These are phyloP conservation scores for Daubentonia madagascariensis DNA, from an alignment of 2,113 vertebrate species.

Conservation along the genomic window DNA sequence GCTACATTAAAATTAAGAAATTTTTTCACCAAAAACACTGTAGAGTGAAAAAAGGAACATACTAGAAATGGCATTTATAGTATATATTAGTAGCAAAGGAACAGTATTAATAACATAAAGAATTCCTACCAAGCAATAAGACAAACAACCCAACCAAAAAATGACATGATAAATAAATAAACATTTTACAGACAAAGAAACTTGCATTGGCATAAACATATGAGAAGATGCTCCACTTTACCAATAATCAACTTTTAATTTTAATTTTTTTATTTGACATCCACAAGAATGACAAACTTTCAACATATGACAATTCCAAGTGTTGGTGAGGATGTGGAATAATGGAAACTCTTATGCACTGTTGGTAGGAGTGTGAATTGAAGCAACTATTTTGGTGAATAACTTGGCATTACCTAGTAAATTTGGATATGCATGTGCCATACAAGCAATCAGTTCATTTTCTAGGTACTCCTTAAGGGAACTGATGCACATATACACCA, in stretches of 20 bases:
- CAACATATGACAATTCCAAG: background rate
- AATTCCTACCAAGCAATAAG: background rate
- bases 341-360: background rate
- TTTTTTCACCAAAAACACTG: background rate
- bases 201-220: background rate
- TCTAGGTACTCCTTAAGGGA: background rate
- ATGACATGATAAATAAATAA: background rate
- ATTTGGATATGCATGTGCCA: background rate
- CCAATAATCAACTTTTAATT: background rate
- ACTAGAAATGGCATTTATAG: background rate
- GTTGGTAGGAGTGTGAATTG: background rate
- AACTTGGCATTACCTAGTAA: background rate
- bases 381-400: background rate
- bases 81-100: background rate
- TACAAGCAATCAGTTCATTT: background rate
- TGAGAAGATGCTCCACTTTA: background rate
- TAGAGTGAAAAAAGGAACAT: background rate
- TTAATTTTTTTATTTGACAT: background rate
- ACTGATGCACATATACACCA: background rate
- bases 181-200: background rate
- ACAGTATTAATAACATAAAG: background rate
- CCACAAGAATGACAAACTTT: background rate
- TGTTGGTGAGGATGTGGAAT: background rate
- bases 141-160: background rate
- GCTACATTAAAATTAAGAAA: conserved; percentile 13